These are phyloP conservation scores for Octodon degus DNA, from an alignment of 2,113 vertebrate genomes.

Conservation along the genomic window DNA sequence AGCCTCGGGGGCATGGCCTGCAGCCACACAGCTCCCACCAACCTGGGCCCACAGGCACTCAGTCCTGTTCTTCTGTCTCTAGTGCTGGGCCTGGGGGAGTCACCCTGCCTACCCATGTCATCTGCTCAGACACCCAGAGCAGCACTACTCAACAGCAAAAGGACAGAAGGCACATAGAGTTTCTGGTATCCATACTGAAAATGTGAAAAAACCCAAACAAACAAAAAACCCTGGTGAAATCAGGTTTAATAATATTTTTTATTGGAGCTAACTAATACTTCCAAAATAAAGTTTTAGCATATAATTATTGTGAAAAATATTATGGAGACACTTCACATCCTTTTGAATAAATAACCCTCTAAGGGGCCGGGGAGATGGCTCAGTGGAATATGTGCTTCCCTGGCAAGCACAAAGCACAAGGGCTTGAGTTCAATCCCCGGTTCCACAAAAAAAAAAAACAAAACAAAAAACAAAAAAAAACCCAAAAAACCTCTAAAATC, in stretches of 20 bases:
- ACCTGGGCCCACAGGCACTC: not conserved
- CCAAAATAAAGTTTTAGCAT: not conserved
- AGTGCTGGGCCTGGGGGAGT: not conserved
- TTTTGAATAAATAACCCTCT: not conserved
- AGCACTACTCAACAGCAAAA: fast-evolving
- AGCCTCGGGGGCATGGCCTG: not conserved
- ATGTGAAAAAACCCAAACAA: not conserved
- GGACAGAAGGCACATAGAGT: not conserved
- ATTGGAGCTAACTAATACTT: too few relatives aligned
- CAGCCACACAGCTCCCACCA: not conserved
- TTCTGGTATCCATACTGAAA: not conserved
- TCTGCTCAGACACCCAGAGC: not conserved
- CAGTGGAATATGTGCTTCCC: too few relatives aligned
- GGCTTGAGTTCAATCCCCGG: too few relatives aligned
- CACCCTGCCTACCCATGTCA: not conserved
- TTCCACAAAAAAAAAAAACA: too few relatives aligned
- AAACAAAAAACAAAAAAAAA: too few relatives aligned
- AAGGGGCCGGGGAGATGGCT: too few relatives aligned
- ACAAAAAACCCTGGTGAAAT: not conserved
- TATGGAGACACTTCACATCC: fast-evolving
- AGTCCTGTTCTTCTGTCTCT: not conserved
- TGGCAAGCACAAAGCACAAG: too few relatives aligned
- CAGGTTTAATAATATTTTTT: not conserved
- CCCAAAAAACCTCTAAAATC: not conserved
- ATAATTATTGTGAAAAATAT: fast-evolving